These are phyloP conservation scores for Masticophis lateralis DNA, from an alignment of 2,797 vertebrate genomes.

Conservation along the genomic window DNA sequence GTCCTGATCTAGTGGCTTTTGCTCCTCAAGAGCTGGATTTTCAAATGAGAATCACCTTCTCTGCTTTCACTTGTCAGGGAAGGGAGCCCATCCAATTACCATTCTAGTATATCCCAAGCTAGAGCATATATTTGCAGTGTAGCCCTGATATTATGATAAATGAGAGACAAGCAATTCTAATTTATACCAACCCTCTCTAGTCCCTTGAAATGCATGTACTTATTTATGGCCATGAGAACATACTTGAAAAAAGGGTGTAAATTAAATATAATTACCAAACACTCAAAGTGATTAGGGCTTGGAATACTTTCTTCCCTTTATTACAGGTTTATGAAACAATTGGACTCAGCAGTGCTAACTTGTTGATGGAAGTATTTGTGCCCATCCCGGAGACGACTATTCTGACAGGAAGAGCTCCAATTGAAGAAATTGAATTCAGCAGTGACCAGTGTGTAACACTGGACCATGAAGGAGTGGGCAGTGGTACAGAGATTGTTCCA, in stretches of 20 bases:
- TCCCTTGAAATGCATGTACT: neutral
- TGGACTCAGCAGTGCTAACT: conserved; percentile 72
- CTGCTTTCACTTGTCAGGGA: neutral
- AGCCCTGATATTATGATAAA: neutral
- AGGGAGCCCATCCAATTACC: neutral
- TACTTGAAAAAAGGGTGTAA: neutral
- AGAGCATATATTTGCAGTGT: neutral
- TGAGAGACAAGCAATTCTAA: neutral
- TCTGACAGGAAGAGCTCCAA: conserved; percentile 75
- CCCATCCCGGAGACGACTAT: conserved; percentile 87
- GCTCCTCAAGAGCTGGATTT: neutral
- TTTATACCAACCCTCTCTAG: neutral
- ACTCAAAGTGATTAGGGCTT: neutral
- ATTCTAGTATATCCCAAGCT: neutral
- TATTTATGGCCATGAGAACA: neutral
- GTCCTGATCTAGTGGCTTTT: neutral
- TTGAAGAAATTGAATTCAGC: conserved; percentile 93
- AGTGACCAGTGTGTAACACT: conserved; percentile 85
- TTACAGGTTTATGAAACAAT: conserved; percentile 85
- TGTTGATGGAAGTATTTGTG: conserved; percentile 86
- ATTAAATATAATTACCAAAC: neutral
- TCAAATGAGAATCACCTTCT: neutral
- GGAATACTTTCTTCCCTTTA: conserved; percentile 20
- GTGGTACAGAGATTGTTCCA: conserved; percentile 73
- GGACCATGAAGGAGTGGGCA: conserved; percentile 94